Evolutionary conservation across 2,888 invertebrate species (phyloP), one percentile per base, ranked within the genome.

Genomic region (Torymus auratus): DNA sequence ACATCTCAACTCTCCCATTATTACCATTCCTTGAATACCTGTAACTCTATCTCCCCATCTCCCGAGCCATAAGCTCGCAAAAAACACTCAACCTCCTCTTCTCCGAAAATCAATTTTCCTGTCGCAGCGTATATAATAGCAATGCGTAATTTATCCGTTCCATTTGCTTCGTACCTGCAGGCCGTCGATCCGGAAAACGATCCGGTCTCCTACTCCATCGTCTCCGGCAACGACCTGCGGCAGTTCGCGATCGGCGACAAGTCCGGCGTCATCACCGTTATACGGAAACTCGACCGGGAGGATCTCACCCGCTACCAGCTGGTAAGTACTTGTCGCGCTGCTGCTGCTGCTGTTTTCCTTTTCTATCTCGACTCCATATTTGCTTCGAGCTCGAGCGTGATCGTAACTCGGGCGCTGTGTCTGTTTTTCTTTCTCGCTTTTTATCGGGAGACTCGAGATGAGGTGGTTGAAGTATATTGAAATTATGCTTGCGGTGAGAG

Each of bases 161-260:
- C 41, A 41, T 41, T 41, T 15, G 20, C 62, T 17, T 53, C 50
- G 56, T 12, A 50, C 13, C 13, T 65, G 7, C 88, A 95, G 94
- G 97, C 97, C n/a, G 93, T 94, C 86, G 97, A 97, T 91, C 97
- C 97, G 14, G 97, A 97, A 91, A 96, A 96, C 86, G 97, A 97
- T 90, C 95, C 94, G 0, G 96, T 97, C 2, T 94, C 94, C 0
- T 97, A 97, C 89, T 95, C 96, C 2, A 96, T 97, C 73, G 92
- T 95, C n/a, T 96, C 96, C 0, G 97, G 97, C 50, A 97, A 97
- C 87, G 96, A 97, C 89, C 92, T 97, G n/a, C 93, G 96, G 10
- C 97, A 97, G 89, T 98, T 98, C 90, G 93, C 94, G 0, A 95
- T 98, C 77, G 96, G 97, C 41, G 93, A 96, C 80, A 95, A 94